Base-by-base conservation (phyloP, 1,140 invertebrate genomes). In the Atta colombica region DNA sequence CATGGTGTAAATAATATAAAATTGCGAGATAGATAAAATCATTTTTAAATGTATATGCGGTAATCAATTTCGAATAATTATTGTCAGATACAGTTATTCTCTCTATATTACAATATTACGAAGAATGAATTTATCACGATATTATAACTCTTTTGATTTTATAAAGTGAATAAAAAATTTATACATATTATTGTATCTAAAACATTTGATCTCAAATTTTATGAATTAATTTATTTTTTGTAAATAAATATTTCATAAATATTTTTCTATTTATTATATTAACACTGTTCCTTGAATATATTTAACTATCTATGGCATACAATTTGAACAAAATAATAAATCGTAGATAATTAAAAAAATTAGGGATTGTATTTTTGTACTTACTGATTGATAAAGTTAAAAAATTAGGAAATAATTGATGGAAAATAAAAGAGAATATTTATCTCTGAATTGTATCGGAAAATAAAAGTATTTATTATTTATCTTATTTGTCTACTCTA, bases 131-230 rank as follows among this genome's bases (percentile, higher is more conserved):
- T 80, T 66, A 68, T 65, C n/a, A 28, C 45, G 28, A 55, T 80
- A 68, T 80, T 80, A 55, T 69, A 35, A 80, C 28, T 71, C 66
- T 81, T 58, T 58, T 58, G 10, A 71, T 35, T 71, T 81, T 81
- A 60, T 71, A 31, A 28, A 65, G 31, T 31, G 21, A 28, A 71
- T 58, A 0, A 45, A 58, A 81, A 58, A 58, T 71, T 60, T 3
- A 35, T 58, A 39, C 16, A 12, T 18, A 35, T 25, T 31, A 35
- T 35, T 18, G 0, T 18, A 45, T 8, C 6, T 53, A 81, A 81
- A 53, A 39, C 3, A 31, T 18, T 66, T 3, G 61, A 5, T 3
- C 12, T 71, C 8, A 69, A 55, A 69, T 69, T 81, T 71, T 45
- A 25, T 21, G 10, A 81, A 60, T 58, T 35, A 69, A 58, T 80